These are phyloP conservation scores for Pristionchus fissidentatus DNA, from an alignment of 2,888 invertebrate species.

Conservation along the genomic window DNA sequence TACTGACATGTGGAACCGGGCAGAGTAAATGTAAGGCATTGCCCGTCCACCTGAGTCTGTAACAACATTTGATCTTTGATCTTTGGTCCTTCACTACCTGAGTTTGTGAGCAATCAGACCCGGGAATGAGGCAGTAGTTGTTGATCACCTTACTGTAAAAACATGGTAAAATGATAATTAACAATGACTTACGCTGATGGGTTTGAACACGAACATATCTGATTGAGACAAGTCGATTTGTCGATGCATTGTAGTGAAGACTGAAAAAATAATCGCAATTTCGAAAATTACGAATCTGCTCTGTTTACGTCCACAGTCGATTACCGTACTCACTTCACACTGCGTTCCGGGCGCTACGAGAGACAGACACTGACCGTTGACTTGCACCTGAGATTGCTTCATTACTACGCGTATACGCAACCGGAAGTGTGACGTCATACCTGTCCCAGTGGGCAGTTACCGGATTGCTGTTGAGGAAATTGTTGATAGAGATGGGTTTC, in stretches of 20 bases:
- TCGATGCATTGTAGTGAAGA: conserved; percentile 46
- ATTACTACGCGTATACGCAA: not conserved
- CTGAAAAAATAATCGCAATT: not conserved
- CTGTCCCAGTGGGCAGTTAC: not conserved
- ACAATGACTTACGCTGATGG: not conserved
- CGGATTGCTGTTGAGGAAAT: too few species aligned
- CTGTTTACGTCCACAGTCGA: not conserved
- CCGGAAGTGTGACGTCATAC: too few species aligned
- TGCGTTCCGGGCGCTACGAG: conserved; percentile 20
- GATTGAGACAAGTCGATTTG: conserved; percentile 20
- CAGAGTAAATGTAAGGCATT: not conserved
- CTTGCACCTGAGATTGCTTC: conserved; percentile 2
- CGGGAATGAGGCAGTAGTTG: conserved; percentile 25
- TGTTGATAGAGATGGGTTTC: too few species aligned
- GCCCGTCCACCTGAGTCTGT: conserved; percentile 20
- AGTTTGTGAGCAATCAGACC: conserved; percentile 4
- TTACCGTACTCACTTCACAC: conserved; percentile 3
- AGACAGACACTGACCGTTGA: conserved; percentile 37
- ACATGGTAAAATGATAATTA: not conserved
- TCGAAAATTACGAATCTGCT: not conserved
- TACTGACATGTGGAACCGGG: not conserved
- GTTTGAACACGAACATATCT: not conserved
- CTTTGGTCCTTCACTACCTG: not conserved
- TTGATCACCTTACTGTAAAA: conserved; percentile 20
- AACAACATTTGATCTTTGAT: not conserved